Evolutionary conservation across 92 coral and sea anemone species (phyloP).

Genomic region (Heteractis magnifica): DNA sequence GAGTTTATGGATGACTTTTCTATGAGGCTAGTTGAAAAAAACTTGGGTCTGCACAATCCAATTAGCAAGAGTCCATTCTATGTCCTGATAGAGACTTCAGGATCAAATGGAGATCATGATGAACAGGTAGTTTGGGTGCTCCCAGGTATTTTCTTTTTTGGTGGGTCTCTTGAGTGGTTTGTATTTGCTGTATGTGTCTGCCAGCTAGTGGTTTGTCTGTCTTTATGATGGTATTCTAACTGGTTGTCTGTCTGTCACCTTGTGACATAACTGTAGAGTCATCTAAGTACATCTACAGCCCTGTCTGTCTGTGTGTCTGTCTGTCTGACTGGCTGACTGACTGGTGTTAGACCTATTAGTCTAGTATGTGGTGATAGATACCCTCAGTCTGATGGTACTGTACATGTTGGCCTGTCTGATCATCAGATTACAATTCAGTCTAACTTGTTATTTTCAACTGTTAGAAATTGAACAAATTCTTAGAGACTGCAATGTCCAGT

Average conservation of each 20-base stretch:
- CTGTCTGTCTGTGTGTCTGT: neutral
- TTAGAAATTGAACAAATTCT: constrained; percentile 65
- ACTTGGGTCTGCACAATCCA: constrained; percentile 74
- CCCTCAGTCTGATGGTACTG: neutral
- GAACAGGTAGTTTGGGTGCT: constrained; percentile 60
- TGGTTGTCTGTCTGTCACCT: too few relatives aligned
- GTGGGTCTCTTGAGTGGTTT: too few relatives aligned
- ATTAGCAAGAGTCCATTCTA: constrained; percentile 74
- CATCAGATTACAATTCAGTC: too few relatives aligned
- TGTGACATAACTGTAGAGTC: too few relatives aligned
- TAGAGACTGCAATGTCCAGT: constrained; percentile 70
- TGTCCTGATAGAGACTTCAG: constrained; percentile 85
- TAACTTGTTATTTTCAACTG: neutral
- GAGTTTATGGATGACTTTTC: constrained; percentile 75
- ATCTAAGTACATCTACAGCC: too few relatives aligned
- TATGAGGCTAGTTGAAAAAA: constrained; percentile 61
- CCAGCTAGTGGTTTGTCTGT: too few relatives aligned
- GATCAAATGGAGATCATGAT: constrained; percentile 81
- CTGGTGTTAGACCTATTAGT: neutral
- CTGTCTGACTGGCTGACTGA: neutral
- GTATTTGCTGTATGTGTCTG: too few relatives aligned
- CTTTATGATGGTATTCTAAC: too few relatives aligned
- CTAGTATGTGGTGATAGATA: neutral
- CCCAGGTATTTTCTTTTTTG: too few relatives aligned
- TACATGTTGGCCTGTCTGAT: neutral